Percentiles rank a stretch among this genome's conserved stretches.
phyloP scores from a whole-genome alignment of 2,888 invertebrate species.

The Sisyra terminalis region DNA sequence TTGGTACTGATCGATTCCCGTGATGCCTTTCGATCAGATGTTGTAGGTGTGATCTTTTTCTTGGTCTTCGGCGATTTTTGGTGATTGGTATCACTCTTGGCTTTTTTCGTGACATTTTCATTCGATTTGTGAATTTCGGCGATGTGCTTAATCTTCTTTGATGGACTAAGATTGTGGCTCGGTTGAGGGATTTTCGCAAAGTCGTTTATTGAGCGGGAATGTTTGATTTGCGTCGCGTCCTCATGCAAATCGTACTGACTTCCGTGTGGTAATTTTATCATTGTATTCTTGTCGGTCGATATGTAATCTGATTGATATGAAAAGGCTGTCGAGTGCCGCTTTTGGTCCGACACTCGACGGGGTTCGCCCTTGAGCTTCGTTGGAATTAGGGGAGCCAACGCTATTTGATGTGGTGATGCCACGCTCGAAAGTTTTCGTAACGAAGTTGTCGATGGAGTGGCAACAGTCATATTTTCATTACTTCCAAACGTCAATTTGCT shows the following conservation, averaged over 20 bases:
- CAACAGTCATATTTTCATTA: no score
- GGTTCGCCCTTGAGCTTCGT: no score
- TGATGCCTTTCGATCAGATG: background rate
- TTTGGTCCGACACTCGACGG: no score
- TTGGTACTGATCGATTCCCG: background rate
- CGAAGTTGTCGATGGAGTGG: no score
- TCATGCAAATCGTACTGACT: conserved; percentile 2
- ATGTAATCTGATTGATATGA: conserved; percentile 8
- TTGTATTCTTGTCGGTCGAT: conserved; percentile 10
- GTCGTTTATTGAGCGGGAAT: no score
- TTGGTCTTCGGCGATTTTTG: conserved; percentile 1
- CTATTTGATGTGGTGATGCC: no score
- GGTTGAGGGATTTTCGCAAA: background rate
- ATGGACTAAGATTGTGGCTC: background rate
- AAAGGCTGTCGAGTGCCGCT: no score
- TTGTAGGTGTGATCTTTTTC: background rate
- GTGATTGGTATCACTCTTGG: background rate
- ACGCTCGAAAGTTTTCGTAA: no score
- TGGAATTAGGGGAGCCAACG: no score
- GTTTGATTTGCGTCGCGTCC: no score
- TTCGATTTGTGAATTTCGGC: background rate
- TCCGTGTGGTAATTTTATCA: conserved; percentile 7
- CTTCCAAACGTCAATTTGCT: no score
- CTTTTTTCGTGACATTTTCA: no score
- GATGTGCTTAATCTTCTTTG: background rate